A percentile compares a stretch with the other conserved stretches of the same genome.
Conservation (phyloP, 2,888 invertebrate species). For the Agriopis aurantiaria region DNA sequence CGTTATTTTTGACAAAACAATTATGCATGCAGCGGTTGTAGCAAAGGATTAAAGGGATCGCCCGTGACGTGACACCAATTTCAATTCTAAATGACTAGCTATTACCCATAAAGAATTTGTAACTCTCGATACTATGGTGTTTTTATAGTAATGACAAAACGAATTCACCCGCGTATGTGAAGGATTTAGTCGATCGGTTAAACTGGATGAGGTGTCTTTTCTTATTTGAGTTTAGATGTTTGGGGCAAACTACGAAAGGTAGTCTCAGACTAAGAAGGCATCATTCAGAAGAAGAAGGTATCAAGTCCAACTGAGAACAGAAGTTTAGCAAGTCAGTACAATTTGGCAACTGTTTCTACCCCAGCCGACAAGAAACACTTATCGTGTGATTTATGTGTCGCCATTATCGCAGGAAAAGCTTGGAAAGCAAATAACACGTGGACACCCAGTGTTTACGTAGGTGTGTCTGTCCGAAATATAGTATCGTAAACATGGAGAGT, state of each 20-base stretch:
- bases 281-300: too few species aligned
- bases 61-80: slow-evolving; percentile 13
- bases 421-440: slow-evolving; percentile 48
- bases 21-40: slow-evolving; percentile 15
- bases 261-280: too few species aligned
- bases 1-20: slow-evolving; percentile 30
- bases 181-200: too few species aligned
- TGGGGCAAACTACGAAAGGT: too few species aligned
- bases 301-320: too few species aligned
- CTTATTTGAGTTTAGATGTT: too few species aligned
- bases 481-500: slow-evolving; percentile 25
- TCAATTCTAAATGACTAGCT: background rate
- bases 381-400: slow-evolving; percentile 19
- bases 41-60: background rate
- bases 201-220: too few species aligned
- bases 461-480: slow-evolving; percentile 48
- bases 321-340: background rate
- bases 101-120: background rate
- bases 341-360: slow-evolving; percentile 19
- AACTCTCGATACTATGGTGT: background rate
- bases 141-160: background rate
- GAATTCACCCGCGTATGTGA: too few species aligned
- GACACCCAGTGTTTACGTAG: slow-evolving; percentile 52
- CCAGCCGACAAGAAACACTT: slow-evolving; percentile 4
- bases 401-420: slow-evolving; percentile 39